Base-by-base conservation (phyloP, 1,140 invertebrate species). In the Achroia grisella region DNA sequence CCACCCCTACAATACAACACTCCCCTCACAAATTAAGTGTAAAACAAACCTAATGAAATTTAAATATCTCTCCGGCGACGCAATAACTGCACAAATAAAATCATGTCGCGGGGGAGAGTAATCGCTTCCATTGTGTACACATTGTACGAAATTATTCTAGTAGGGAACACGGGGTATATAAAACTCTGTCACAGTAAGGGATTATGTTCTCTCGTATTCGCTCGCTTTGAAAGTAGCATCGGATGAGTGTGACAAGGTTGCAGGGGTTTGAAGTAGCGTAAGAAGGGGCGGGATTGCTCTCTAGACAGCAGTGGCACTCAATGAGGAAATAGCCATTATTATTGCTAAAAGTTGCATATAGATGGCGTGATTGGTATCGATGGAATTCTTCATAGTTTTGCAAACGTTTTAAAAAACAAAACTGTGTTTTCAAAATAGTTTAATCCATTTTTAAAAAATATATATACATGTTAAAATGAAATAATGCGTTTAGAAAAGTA, bases 31-130 rank as follows among this genome's bases (percentile, higher is more conserved):
- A 84, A 84, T 84, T 84, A 84, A 85, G 76, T 84, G 80, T 82
- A 84, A 84, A 84, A 84, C 80, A 84, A 84, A 84, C 78, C 80
- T 81, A 84, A 84, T 84, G 80, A 80, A 82, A 84, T 84, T 84
- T 82, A 82, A 82, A 84, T 84, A 84, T 82, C 77, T 81, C 74
- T 64, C 70, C 64, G 65, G 60, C 75, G 66, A 67, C 70, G 69
- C 71, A 79, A 82, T 84, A 82, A 77, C 75, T 75, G 71, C 65
- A 84, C 78, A 82, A 82, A 84, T 84, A 82, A 80, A 84, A 82
- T 84, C 75, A 80, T 77, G 68, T 76, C 70, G 73, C 69, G 57
- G 62, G 78, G 78, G 78, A 74, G 72, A 80, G 56, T 80, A 81
- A 82, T 80, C 80, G 76, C 58, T 70, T 74, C 76, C 69, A 80